Conservation (phyloP, 2,888 invertebrate species). For the Pinctada fucata region DNA sequence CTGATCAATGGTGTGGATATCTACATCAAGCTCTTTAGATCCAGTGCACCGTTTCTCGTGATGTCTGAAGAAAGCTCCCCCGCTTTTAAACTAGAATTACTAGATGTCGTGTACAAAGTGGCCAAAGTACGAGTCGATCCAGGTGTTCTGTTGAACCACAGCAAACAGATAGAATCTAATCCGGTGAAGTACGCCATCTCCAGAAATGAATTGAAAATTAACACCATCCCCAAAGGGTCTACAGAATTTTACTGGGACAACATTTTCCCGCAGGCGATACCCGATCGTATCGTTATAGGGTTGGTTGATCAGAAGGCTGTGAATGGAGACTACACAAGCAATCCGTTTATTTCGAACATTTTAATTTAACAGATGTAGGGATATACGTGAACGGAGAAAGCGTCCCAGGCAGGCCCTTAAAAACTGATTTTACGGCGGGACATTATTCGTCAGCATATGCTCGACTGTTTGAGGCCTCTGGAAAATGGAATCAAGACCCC, state of each 20-base stretch:
- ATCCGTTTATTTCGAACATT: constrained; percentile 28
- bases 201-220: constrained; percentile 23
- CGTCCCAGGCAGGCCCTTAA: constrained; percentile 18
- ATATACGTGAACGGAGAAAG: constrained; percentile 11
- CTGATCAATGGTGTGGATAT: constrained; percentile 31
- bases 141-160: constrained; percentile 27
- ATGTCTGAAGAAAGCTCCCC: constrained; percentile 5
- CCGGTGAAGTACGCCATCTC: constrained; percentile 19
- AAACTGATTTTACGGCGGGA: constrained; percentile 6
- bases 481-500: constrained; percentile 22
- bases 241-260: constrained; percentile 17
- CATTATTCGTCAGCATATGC: constrained; percentile 18
- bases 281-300: neutral
- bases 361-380: constrained; percentile 10
- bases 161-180: constrained; percentile 4
- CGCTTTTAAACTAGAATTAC: constrained; percentile 16
- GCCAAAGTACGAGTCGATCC: constrained; percentile 20
- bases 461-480: constrained; percentile 19
- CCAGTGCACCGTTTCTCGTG: constrained; percentile 16
- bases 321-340: constrained; percentile 23
- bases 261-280: constrained; percentile 12
- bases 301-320: constrained; percentile 17
- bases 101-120: constrained; percentile 16
- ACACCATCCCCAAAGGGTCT: constrained; percentile 22
- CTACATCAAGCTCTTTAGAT: constrained; percentile 26